Evolutionary conservation across 2,797 vertebrate genomes (phyloP), one percentile per base, ranked within the genome.

Genomic region (Pipistrellus kuhlii): DNA sequence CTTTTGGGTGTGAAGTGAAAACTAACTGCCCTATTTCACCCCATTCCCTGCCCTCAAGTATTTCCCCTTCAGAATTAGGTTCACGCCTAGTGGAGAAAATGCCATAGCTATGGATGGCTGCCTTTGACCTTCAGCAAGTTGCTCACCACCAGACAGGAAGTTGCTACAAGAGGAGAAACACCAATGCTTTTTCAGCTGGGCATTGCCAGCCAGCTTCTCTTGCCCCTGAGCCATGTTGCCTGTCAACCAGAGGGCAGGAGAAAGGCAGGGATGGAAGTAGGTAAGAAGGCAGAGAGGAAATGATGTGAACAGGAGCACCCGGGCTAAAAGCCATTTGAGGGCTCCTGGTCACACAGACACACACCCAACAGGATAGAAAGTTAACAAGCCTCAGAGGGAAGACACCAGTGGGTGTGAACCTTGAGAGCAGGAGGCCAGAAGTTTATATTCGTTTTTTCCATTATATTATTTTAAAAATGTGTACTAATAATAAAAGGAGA

Each of bases 381-480:
- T 76, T 68, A 76, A 51, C 27, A 35, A 93, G 62, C 66, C 92
- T 95, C 90, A 38, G 17, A 88, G 51, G 20, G 46, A 95, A 80
- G 78, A 76, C 14, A 72, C 64, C 76, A 57, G 30, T 84, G 92
- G 90, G 95, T 94, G 94, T 96, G 93, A 95, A 68, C 95, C 95
- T 96, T 90, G 96, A 96, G 96, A 96, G 95, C 94, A 85, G 23
- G 72, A 93, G 82, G 73, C 91, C 88, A 89, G 71, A 87, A 62
- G 91, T 76, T 64, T 57, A 48, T 64, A 82, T 23, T 91, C 72
- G 41, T 46, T 91, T 86, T 86, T 88, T 87, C 93, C 94, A 91
- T 88, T 94, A 86, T 85, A 87, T 91, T 93, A 80, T 93, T 93
- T 96, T n/a, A 25, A 73, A 96, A 87, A 59, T 53, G n/a, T 6